Evolutionary conservation across 30 jellyfish, hydroid and myxozoan species (phyloP).

Genomic region (Mastigias papua): DNA sequence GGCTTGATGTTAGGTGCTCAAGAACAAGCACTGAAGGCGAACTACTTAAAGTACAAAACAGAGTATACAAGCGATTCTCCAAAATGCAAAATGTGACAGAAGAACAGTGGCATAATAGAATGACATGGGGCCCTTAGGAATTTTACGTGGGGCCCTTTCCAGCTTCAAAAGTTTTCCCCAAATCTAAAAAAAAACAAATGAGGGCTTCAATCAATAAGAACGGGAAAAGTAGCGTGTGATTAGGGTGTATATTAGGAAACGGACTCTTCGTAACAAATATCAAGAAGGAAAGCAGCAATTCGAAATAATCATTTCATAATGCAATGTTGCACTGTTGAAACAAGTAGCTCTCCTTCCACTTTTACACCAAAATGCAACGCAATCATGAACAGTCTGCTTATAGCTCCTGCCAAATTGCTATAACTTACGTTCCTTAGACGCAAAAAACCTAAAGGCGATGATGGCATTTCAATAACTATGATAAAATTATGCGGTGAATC

Average conservation of each 20-base stretch:
- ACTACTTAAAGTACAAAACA: too few species aligned
- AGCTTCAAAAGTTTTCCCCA: too few species aligned
- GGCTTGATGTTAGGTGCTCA: too few species aligned
- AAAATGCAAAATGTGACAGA: too few species aligned
- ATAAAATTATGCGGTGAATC: conserved; percentile 28
- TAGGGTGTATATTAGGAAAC: conserved; percentile 29
- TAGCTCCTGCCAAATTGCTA: conserved; percentile 14
- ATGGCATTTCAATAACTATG: conserved; percentile 16
- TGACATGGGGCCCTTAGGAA: too few species aligned
- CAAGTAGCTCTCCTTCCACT: conserved; percentile 37
- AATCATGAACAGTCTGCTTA: conserved; percentile 2
- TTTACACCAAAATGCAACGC: conserved; percentile 8
- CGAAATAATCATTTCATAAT: conserved; percentile 25
- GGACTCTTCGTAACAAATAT: conserved; percentile 40
- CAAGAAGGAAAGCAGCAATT: conserved; percentile 34
- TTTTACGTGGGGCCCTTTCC: too few species aligned
- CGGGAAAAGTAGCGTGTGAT: too few species aligned
- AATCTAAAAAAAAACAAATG: too few species aligned
- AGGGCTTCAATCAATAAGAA: too few species aligned
- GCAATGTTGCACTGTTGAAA: conserved; percentile 34
- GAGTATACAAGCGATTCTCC: too few species aligned
- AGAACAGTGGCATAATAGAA: too few species aligned
- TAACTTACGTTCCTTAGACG: neutral
- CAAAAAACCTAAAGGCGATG: conserved; percentile 17
- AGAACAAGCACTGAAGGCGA: too few species aligned